Percentiles rank a stretch among this genome's conserved stretches.
These are phyloP conservation scores for Xerus inauris DNA, from an alignment of 2,113 vertebrate genomes.

Conservation along the genomic window DNA sequence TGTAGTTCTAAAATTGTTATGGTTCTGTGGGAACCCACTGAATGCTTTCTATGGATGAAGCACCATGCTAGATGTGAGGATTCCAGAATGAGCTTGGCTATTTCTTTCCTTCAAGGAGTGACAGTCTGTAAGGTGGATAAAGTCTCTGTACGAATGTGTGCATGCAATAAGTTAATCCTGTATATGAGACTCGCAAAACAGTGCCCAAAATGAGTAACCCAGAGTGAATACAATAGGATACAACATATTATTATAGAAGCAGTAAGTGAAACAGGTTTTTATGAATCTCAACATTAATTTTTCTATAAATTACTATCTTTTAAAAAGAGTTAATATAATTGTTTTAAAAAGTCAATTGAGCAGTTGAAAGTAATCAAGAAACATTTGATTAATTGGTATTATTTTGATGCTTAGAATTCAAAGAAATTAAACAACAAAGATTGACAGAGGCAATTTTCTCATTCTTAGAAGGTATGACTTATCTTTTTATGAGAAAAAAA, in stretches of 20 bases:
- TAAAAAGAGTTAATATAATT: background rate
- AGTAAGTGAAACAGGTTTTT: slow-evolving; percentile 31
- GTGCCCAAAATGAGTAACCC: background rate
- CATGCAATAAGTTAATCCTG: no score
- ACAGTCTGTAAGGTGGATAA: background rate
- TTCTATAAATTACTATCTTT: background rate
- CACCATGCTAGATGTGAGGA: background rate
- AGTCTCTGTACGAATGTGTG: no score
- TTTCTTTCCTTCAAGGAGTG: background rate
- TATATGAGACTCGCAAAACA: background rate
- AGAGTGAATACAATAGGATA: background rate
- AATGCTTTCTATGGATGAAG: background rate
- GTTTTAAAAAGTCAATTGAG: background rate
- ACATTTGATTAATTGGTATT: slow-evolving; percentile 45
- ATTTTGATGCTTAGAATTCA: slow-evolving; percentile 45
- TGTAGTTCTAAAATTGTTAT: background rate
- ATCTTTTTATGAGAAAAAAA: background rate
- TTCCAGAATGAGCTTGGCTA: background rate
- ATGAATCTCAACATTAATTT: slow-evolving; percentile 29
- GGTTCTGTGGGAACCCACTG: background rate
- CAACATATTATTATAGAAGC: background rate
- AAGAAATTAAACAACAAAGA: slow-evolving; percentile 48
- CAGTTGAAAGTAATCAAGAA: slow-evolving; percentile 60
- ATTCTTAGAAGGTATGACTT: background rate
- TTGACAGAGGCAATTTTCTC: background rate